Evolutionary conservation across 2,888 invertebrate species (phyloP).

Genomic region (Chesias legatella): DNA sequence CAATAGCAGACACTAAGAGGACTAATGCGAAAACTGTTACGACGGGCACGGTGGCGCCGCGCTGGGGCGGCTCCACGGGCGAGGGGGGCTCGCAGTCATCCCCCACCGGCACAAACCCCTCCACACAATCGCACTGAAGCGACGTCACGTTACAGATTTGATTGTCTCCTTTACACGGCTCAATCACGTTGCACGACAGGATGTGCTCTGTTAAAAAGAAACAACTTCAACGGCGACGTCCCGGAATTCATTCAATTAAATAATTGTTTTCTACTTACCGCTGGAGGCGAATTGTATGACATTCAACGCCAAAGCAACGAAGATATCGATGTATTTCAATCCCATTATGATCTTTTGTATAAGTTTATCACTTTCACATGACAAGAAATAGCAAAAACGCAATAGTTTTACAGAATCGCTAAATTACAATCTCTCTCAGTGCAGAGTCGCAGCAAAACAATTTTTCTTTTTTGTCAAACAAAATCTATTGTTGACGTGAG

Average conservation of each 20-base stretch:
- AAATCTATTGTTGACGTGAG: too few species aligned
- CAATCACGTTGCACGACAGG: slow-evolving; percentile 67
- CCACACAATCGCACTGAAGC: slow-evolving; percentile 50
- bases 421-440: slow-evolving; percentile 39
- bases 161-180: slow-evolving; percentile 48
- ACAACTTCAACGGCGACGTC: slow-evolving; percentile 33
- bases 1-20: slow-evolving; percentile 58
- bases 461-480: slow-evolving; percentile 12
- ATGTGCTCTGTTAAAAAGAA: slow-evolving; percentile 73
- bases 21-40: slow-evolving; percentile 63
- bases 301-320: slow-evolving; percentile 56
- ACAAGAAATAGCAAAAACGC: slow-evolving; percentile 43
- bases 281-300: slow-evolving; percentile 54
- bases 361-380: slow-evolving; percentile 50
- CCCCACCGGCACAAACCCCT: slow-evolving; percentile 46
- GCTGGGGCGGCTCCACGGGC: slow-evolving; percentile 29
- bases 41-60: slow-evolving; percentile 53
- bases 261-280: slow-evolving; percentile 73
- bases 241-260: slow-evolving; percentile 77
- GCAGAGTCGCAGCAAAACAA: slow-evolving; percentile 52
- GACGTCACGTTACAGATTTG: slow-evolving; percentile 52
- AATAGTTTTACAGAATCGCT: slow-evolving; percentile 39
- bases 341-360: slow-evolving; percentile 45
- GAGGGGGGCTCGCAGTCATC: slow-evolving; percentile 46
- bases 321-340: slow-evolving; percentile 48